Percentiles rank a stretch among this genome's conserved stretches.
phyloP scores from a whole-genome alignment of 2,113 vertebrate genomes.

The Hippoglossus stenolepis region DNA sequence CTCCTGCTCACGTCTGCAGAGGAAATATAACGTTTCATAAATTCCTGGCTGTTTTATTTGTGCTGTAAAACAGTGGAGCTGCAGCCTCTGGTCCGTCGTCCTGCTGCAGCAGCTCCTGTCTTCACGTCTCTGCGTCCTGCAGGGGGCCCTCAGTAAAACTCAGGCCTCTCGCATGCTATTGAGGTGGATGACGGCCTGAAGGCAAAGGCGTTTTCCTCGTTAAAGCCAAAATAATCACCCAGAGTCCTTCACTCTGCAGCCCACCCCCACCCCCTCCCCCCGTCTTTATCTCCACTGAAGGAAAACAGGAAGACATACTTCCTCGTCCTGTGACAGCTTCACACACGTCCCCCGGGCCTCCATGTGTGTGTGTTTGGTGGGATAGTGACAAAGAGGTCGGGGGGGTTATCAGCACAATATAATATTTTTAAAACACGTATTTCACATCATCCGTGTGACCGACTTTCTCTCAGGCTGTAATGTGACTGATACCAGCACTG shows the following conservation, averaged over 20 bases:
- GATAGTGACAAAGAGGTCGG: not conserved
- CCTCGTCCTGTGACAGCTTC: slow-evolving; percentile 30
- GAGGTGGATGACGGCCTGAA: slow-evolving; percentile 48
- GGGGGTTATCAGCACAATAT: not conserved
- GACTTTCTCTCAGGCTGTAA: not conserved
- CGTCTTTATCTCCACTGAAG: slow-evolving; percentile 8
- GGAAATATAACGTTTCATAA: slow-evolving; percentile 6
- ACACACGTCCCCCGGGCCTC: not conserved
- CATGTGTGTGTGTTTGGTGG: not conserved
- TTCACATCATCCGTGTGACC: not conserved
- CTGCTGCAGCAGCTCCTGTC: not conserved
- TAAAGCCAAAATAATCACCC: slow-evolving; percentile 51
- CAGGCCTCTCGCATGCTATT: slow-evolving; percentile 8
- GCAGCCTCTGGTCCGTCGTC: not conserved
- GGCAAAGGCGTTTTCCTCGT: slow-evolving; percentile 55
- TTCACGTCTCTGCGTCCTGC: not conserved
- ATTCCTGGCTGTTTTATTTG: slow-evolving; percentile 7
- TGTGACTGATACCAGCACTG: not conserved
- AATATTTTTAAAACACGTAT: not conserved
- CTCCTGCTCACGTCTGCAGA: not conserved
- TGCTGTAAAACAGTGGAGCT: slow-evolving; percentile 8
- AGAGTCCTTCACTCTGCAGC: slow-evolving; percentile 36
- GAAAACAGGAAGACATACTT: slow-evolving; percentile 32
- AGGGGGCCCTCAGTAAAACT: slow-evolving; percentile 14
- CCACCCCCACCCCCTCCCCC: not conserved